Base-by-base conservation (phyloP, 1,140 invertebrate genomes). In the Apolygus lucorum region DNA sequence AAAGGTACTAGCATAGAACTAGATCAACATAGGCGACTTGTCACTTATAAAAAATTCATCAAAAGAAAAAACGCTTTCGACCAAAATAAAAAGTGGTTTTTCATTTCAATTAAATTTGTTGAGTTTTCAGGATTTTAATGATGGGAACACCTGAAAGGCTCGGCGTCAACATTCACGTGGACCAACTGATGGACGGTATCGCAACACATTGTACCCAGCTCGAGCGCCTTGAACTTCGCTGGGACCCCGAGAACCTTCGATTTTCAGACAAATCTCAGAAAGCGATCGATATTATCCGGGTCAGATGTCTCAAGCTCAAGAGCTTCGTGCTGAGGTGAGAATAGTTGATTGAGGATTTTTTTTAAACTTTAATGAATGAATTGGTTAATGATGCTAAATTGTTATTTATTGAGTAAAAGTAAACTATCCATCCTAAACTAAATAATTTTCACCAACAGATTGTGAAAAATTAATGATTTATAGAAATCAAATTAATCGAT, bases 241-340 rank as follows among this genome's bases (percentile, higher is more conserved):
- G 98, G 98, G 98, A 99, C 79, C 95, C 96, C 0, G 95, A 97
- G 73, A 99, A 98, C 75, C 84, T 99, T 2, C 84, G 98, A 63
- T 99, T 98, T 80, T 98, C 95, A 27, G 97, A 99, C 79, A 99
- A 99, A 80, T 98, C 95, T 77, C 96, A 97, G 78, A 99, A 99
- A 79, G 92, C 92, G 1, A 93, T 95, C 72, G 93, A 96, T 78
- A 89, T 93, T 34, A 79, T 95, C 52, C 84, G 93, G 42, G 92
- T 96, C 0, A 93, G 93, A 73, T 95, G 93, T 75, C 81, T 94
- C 0, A 91, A 93, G 78, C 80, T 96, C 17, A 86, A 86, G 59
- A 94, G 91, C 77, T 83, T 95, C 52, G 88, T 90, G 2, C 81
- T 95, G 26, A 92, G 90, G 91, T 93, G 79, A 81, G n/a, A n/a